Evolutionary conservation across 92 coral and sea anemone genomes (phyloP).

Genomic region (Parazoanthus swiftii): DNA sequence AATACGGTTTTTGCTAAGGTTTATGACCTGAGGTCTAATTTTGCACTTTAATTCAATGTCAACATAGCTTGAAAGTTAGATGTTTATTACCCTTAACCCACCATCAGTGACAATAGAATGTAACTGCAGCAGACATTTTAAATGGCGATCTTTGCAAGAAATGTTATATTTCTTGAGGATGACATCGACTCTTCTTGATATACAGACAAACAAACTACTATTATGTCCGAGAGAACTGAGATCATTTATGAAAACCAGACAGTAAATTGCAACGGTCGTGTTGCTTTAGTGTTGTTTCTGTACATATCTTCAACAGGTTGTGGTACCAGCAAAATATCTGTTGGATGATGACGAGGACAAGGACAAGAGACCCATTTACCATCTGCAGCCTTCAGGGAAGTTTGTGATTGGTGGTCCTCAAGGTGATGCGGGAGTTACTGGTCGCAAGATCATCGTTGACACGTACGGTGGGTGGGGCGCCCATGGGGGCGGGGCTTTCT

Average conservation of each 20-base stretch:
- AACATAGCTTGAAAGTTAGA: background rate
- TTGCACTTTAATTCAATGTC: background rate
- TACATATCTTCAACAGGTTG: slow-evolving; percentile 34
- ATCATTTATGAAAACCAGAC: background rate
- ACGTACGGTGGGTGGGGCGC: slow-evolving; percentile 75
- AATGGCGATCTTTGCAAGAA: background rate
- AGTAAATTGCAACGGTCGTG: too few species aligned
- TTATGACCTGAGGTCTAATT: too few species aligned
- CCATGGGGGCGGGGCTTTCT: slow-evolving; percentile 79
- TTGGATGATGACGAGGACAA: slow-evolving; percentile 47
- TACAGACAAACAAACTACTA: background rate
- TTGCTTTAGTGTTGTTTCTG: background rate
- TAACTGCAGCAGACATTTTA: background rate
- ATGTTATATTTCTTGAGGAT: background rate
- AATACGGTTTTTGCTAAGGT: too few species aligned
- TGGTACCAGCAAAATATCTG: slow-evolving; percentile 56
- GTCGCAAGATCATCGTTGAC: slow-evolving; percentile 80
- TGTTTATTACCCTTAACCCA: background rate
- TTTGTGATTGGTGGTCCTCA: slow-evolving; percentile 78
- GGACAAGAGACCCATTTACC: slow-evolving; percentile 38
- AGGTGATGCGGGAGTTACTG: slow-evolving; percentile 74
- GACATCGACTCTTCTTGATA: background rate
- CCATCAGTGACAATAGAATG: too few species aligned
- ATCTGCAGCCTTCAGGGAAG: slow-evolving; percentile 65
- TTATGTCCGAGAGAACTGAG: background rate